phyloP scores from a whole-genome alignment of 2,888 invertebrate species.

The Malthinus flaveolus region DNA sequence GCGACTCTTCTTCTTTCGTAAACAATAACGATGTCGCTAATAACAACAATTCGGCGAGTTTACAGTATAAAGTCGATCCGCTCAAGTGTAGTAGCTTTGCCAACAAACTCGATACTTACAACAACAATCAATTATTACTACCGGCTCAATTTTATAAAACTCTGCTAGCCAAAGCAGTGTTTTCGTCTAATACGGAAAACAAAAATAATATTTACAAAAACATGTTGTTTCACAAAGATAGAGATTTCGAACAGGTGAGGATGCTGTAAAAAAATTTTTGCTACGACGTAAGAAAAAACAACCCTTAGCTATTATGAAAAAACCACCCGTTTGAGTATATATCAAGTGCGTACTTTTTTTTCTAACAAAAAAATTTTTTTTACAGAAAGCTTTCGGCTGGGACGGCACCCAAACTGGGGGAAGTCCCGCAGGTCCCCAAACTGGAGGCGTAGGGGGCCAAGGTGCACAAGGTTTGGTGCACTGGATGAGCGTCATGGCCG shows the following conservation, averaged over 20 bases:
- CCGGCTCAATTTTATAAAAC: slow-evolving; percentile 81
- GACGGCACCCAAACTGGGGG: slow-evolving; percentile 57
- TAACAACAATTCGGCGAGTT: slow-evolving; percentile 2
- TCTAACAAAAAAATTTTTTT: slow-evolving; percentile 36
- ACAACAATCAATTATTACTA: slow-evolving; percentile 59
- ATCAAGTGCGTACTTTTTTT: not conserved
- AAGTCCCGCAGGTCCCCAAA: slow-evolving; percentile 57
- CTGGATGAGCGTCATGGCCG: slow-evolving; percentile 97
- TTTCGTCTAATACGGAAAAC: slow-evolving; percentile 57
- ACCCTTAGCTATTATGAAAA: no score
- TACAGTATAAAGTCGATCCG: slow-evolving; percentile 38
- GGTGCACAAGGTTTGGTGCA: slow-evolving; percentile 82
- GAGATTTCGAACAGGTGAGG: slow-evolving; percentile 54
- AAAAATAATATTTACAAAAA: slow-evolving; percentile 54
- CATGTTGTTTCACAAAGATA: slow-evolving; percentile 52
- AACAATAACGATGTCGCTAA: slow-evolving; percentile 40
- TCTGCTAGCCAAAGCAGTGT: slow-evolving; percentile 72
- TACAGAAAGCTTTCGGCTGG: slow-evolving; percentile 63
- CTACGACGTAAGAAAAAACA: not conserved
- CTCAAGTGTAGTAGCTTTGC: slow-evolving; percentile 53
- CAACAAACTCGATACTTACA: slow-evolving; percentile 54
- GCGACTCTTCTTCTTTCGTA: slow-evolving; percentile 46
- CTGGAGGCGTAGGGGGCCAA: slow-evolving; percentile 64
- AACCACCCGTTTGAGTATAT: not conserved
- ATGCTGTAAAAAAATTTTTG: not conserved